Conservation (phyloP, 2,888 invertebrate species). For the Pyrochroa serraticornis region DNA sequence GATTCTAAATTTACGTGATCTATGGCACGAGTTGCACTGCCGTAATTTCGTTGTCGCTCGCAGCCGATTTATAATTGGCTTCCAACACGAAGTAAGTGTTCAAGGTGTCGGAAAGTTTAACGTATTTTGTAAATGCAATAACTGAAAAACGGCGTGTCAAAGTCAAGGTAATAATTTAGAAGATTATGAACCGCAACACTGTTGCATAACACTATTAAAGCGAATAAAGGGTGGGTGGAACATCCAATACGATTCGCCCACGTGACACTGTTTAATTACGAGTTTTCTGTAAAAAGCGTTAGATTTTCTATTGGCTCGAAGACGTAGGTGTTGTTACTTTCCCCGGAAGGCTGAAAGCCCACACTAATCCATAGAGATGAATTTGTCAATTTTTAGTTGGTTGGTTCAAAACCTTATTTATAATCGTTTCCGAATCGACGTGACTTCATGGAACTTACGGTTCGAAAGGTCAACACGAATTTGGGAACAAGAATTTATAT, state of each 20-base stretch:
- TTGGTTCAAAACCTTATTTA: no score
- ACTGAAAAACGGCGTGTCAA: slow-evolving; percentile 23
- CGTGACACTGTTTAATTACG: slow-evolving; percentile 8
- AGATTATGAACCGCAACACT: slow-evolving; percentile 19
- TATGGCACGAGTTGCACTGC: neutral
- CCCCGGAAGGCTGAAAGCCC: slow-evolving; percentile 16
- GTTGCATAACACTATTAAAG: slow-evolving; percentile 18
- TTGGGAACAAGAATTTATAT: no score
- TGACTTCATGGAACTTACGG: no score
- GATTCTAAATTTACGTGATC: neutral
- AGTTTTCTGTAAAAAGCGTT: slow-evolving; percentile 7
- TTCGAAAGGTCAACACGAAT: no score
- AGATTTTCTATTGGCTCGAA: neutral
- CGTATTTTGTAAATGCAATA: slow-evolving; percentile 14
- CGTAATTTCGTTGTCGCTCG: neutral
- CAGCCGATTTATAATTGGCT: slow-evolving; percentile 7
- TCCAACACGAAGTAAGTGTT: slow-evolving; percentile 8
- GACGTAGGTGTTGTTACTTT: slow-evolving; percentile 11
- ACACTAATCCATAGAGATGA: neutral
- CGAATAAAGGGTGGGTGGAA: slow-evolving; percentile 11
- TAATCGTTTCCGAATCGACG: no score
- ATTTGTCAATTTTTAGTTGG: no score
- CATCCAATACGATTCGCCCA: slow-evolving; percentile 14
- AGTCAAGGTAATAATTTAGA: slow-evolving; percentile 24
- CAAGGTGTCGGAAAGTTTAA: neutral